phyloP scores from a whole-genome alignment of 2,888 invertebrate species.

The Pyrrhia umbra region DNA sequence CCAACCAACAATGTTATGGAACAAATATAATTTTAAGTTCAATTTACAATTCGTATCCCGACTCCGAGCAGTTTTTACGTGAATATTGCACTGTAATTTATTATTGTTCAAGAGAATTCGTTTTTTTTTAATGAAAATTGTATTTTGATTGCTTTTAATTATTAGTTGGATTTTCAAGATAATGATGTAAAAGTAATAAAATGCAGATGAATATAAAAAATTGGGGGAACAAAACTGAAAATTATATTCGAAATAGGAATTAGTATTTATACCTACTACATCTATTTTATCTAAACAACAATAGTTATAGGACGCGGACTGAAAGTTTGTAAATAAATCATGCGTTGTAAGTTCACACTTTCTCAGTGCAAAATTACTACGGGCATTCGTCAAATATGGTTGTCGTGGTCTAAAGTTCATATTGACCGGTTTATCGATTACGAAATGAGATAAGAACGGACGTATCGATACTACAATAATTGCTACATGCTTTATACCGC shows the following conservation, averaged over 20 bases:
- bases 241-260: background rate
- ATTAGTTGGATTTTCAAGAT: slow-evolving; percentile 10
- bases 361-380: slow-evolving; percentile 22
- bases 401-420: too few relatives aligned
- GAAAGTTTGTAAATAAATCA: slow-evolving; percentile 9
- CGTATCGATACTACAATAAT: too few relatives aligned
- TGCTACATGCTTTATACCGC: too few relatives aligned
- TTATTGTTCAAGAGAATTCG: background rate
- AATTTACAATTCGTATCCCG: background rate
- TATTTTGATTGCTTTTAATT: background rate
- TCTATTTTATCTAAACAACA: background rate
- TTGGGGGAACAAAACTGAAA: background rate
- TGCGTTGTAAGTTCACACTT: slow-evolving; percentile 6
- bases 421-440: too few relatives aligned
- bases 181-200: background rate
- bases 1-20: background rate
- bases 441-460: too few relatives aligned
- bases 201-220: background rate
- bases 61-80: background rate
- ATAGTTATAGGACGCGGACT: slow-evolving; percentile 36
- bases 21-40: too few relatives aligned
- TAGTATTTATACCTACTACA: background rate
- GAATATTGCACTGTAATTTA: background rate
- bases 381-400: background rate
- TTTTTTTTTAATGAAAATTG: background rate